These are phyloP conservation scores for Bungarus multicinctus DNA, from an alignment of 2,113 vertebrate genomes.

Conservation along the genomic window DNA sequence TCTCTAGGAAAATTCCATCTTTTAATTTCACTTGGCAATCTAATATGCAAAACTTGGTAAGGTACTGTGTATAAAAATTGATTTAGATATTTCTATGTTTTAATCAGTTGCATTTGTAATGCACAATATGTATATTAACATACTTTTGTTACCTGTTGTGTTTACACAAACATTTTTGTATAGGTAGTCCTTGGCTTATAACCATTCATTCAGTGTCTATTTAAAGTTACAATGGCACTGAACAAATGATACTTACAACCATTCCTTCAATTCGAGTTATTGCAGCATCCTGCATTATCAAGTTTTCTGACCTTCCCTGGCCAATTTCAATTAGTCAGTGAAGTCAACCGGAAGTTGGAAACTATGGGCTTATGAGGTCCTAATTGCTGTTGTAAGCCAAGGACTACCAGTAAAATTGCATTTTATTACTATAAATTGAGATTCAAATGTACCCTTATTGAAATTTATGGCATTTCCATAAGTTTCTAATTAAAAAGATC, in stretches of 20 bases:
- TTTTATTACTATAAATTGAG: not conserved
- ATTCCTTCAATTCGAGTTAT: not conserved
- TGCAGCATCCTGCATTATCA: not conserved
- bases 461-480: not conserved
- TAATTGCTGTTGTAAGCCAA: not conserved
- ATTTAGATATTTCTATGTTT: not conserved
- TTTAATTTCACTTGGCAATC: not conserved
- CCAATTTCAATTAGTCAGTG: not conserved
- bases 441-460: not conserved
- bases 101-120: not conserved
- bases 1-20: slow-evolving; percentile 21
- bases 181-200: not conserved
- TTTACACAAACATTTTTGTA: not conserved
- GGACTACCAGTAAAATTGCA: not conserved
- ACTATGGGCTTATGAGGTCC: not conserved
- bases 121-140: not conserved
- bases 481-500: not conserved
- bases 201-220: not conserved
- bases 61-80: not conserved
- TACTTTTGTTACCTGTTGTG: not conserved
- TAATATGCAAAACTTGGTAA: not conserved
- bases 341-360: not conserved
- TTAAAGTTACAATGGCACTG: not conserved
- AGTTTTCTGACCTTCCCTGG: not conserved
- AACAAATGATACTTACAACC: not conserved